These are phyloP conservation scores for Geotrupes spiniger DNA, from an alignment of 2,888 invertebrate species.

Conservation along the genomic window DNA sequence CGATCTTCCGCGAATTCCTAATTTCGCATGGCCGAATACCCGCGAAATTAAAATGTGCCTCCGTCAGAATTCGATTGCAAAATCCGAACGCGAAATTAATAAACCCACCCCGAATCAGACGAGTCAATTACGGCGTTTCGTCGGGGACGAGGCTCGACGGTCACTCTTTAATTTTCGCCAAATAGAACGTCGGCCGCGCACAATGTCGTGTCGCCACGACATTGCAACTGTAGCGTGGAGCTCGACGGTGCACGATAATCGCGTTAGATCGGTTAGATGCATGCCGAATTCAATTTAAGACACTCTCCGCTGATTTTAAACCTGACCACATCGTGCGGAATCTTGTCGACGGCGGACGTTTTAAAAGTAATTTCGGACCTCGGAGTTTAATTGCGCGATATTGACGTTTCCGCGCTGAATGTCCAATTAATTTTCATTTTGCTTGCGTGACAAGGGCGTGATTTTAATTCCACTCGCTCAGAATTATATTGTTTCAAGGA, in stretches of 20 bases:
- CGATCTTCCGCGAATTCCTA: no score
- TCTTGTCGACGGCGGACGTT: no score
- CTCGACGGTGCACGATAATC: slow-evolving; percentile 2
- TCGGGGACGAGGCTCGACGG: background rate
- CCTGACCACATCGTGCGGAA: background rate
- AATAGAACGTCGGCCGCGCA: background rate
- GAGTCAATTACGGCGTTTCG: background rate
- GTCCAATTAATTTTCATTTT: no score
- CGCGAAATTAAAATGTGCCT: background rate
- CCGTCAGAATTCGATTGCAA: slow-evolving; percentile 3
- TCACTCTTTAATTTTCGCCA: slow-evolving; percentile 3
- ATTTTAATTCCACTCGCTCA: no score
- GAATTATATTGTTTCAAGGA: no score
- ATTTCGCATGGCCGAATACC: no score
- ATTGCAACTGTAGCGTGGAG: background rate
- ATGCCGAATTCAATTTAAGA: slow-evolving; percentile 4
- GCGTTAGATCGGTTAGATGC: slow-evolving; percentile 5
- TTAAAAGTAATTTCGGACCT: no score
- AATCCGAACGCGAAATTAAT: background rate
- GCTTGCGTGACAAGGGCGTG: no score
- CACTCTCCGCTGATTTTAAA: slow-evolving; percentile 4
- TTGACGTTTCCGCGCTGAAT: no score
- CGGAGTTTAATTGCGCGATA: no score
- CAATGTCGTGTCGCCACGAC: slow-evolving; percentile 1
- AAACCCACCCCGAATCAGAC: background rate